A percentile compares a stretch with the other conserved stretches of the same genome.
Conservation (phyloP, 2,797 vertebrate genomes). For the Anableps anableps region DNA sequence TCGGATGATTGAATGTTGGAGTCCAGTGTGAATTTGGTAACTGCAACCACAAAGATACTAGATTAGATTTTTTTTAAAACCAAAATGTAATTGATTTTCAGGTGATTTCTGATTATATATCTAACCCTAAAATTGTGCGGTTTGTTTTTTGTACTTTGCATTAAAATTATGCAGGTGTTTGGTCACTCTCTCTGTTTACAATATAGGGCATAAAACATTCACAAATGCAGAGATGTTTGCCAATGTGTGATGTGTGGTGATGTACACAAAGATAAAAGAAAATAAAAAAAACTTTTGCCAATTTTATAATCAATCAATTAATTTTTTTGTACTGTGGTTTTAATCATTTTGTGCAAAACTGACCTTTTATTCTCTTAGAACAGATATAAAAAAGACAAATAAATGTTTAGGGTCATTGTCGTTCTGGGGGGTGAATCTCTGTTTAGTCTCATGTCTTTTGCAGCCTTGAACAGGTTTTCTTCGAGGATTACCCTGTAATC, state of each 20-base stretch:
- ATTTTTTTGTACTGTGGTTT: no score
- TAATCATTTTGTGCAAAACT: not conserved
- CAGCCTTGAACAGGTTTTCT: not conserved
- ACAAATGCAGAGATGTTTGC: not conserved
- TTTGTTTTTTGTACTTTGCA: not conserved
- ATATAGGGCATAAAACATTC: not conserved
- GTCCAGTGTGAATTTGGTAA: conserved; percentile 97
- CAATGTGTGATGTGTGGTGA: not conserved
- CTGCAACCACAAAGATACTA: conserved; percentile 63
- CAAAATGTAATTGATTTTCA: not conserved
- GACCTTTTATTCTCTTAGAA: not conserved
- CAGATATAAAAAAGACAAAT: not conserved
- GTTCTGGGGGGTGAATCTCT: no score
- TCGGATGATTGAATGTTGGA: conserved; percentile 94
- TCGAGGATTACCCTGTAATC: no score
- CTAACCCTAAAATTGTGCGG: not conserved
- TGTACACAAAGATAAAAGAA: not conserved
- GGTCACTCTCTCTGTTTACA: not conserved
- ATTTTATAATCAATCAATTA: not conserved
- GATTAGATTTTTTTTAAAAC: not conserved
- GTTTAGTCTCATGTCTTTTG: not conserved
- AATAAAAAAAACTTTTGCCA: not conserved
- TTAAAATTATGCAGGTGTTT: not conserved
- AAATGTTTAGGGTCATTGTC: no score
- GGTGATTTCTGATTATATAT: not conserved